phyloP scores from a whole-genome alignment of 2,888 invertebrate genomes.

The Vannuccia rotundouncinata region DNA sequence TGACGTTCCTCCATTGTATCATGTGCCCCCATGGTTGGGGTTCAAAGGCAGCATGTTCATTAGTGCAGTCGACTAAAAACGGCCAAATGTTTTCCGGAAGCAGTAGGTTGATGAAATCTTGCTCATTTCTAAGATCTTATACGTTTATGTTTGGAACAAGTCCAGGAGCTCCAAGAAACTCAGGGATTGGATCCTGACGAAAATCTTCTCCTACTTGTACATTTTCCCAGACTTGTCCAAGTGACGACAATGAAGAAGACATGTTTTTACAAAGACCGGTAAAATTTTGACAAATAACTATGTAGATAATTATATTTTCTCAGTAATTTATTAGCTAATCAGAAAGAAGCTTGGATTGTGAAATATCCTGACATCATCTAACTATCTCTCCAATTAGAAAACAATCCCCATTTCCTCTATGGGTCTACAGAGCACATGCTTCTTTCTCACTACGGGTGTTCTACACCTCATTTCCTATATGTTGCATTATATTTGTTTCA shows the following conservation, averaged over 20 bases:
- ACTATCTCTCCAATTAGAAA: background rate
- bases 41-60: background rate
- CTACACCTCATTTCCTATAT: background rate
- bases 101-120: background rate
- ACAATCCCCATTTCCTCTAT: background rate
- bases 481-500: background rate
- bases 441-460: background rate
- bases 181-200: background rate
- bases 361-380: background rate
- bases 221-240: background rate
- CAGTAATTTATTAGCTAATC: background rate
- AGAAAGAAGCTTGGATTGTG: background rate
- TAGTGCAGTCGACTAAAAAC: background rate
- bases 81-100: conserved; percentile 4
- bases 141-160: conserved; percentile 3
- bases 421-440: background rate
- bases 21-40: background rate
- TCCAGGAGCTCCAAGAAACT: background rate
- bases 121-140: background rate
- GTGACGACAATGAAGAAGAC: background rate
- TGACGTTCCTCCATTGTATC: background rate
- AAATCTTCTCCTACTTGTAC: background rate
- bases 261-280: background rate
- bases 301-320: background rate
- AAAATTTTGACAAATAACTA: background rate